Conservation (phyloP, 1,140 invertebrate species). For the Magallana gigas region DNA sequence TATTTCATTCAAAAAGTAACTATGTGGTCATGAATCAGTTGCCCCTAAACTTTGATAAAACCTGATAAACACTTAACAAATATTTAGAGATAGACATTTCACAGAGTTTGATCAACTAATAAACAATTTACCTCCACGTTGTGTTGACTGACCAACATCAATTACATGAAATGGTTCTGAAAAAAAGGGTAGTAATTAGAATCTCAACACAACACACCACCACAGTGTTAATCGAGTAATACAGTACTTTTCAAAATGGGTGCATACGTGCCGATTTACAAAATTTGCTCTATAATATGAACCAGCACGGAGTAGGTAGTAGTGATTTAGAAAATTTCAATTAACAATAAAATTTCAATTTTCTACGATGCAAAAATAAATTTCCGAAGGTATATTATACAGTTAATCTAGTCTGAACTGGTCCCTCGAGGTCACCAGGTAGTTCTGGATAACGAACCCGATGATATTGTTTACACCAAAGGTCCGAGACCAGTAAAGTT, state of each 20-base stretch:
- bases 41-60: no score
- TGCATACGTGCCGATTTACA: not conserved
- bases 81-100: not conserved
- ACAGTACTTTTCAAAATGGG: not conserved
- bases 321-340: slow-evolving; percentile 5
- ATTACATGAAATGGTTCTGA: not conserved
- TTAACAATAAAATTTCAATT: not conserved
- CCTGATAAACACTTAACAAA: slow-evolving; percentile 1
- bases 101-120: not conserved
- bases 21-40: no score
- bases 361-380: not conserved
- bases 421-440: not conserved
- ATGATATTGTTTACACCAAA: slow-evolving; percentile 1
- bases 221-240: no score
- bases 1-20: no score
- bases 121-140: slow-evolving; percentile 12
- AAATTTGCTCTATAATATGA: not conserved
- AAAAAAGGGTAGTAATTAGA: not conserved
- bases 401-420: not conserved
- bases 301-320: not conserved
- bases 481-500: not conserved
- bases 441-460: slow-evolving; percentile 1
- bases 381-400: not conserved
- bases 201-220: not conserved
- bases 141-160: not conserved